A percentile compares a stretch with the other conserved stretches of the same genome.
These are phyloP conservation scores for Sphaerophoria rueppellii DNA, from an alignment of 2,888 invertebrate species.

Conservation along the genomic window DNA sequence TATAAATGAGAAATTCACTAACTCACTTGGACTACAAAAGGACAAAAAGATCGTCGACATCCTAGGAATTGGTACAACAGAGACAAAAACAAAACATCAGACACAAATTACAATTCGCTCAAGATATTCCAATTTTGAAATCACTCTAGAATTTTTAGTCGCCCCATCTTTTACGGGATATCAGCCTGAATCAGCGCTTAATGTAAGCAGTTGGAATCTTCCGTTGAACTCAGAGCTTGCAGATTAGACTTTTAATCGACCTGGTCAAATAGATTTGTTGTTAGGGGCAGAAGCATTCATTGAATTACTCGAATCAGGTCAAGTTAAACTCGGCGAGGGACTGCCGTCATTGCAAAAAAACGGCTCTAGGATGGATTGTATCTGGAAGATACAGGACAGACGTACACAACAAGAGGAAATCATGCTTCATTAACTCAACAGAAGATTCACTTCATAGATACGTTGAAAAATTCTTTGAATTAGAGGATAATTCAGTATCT, in stretches of 20 bases:
- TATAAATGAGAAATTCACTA: slow-evolving; percentile 1
- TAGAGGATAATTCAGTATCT: slow-evolving; percentile 9
- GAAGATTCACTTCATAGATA: not conserved
- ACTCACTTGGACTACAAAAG: not conserved
- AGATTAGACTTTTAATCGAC: slow-evolving; percentile 12
- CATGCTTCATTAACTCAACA: not conserved
- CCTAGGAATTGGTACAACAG: slow-evolving; percentile 2
- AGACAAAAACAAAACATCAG: slow-evolving; percentile 9
- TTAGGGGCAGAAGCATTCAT: slow-evolving; percentile 28
- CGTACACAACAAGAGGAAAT: not conserved
- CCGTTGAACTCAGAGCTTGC: slow-evolving; percentile 2
- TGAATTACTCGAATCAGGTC: slow-evolving; percentile 14
- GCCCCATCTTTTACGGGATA: slow-evolving; percentile 5
- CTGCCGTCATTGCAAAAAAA: not conserved
- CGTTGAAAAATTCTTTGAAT: slow-evolving; percentile 32
- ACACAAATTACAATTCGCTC: slow-evolving; percentile 9
- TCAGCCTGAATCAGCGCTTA: slow-evolving; percentile 11
- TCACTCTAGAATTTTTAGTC: slow-evolving; percentile 3
- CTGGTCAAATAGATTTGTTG: slow-evolving; percentile 4
- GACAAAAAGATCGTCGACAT: slow-evolving; percentile 6
- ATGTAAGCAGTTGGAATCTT: slow-evolving; percentile 1
- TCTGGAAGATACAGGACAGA: slow-evolving; percentile 2
- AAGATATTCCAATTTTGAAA: slow-evolving; percentile 12
- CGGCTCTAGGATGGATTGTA: slow-evolving; percentile 31
- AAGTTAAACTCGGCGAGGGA: not conserved